phyloP scores from a whole-genome alignment of 2,797 vertebrate species.

The Eurystomus glaucurus region DNA sequence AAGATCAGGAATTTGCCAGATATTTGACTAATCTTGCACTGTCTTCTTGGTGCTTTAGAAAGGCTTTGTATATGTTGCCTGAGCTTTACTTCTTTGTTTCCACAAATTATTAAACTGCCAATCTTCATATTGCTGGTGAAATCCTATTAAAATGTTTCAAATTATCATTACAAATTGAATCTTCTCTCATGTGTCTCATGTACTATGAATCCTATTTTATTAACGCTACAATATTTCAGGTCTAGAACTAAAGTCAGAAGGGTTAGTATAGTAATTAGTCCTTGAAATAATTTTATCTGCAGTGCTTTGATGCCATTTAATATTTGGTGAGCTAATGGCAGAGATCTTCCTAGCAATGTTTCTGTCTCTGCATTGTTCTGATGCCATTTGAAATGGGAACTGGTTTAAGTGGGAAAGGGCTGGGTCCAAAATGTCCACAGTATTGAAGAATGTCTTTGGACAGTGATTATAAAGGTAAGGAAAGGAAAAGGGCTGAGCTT shows the following conservation, averaged over 20 bases:
- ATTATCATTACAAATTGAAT: slow-evolving; percentile 62
- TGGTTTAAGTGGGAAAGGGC: neutral
- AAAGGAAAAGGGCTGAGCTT: neutral
- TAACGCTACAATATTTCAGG: slow-evolving; percentile 17
- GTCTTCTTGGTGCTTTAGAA: neutral
- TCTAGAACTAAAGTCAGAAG: slow-evolving; percentile 60
- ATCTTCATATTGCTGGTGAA: slow-evolving; percentile 49
- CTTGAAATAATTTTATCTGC: slow-evolving; percentile 50
- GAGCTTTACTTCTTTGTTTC: slow-evolving; percentile 6
- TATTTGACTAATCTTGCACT: neutral
- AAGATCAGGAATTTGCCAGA: neutral
- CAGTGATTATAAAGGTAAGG: neutral
- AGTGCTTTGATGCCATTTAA: slow-evolving; percentile 30
- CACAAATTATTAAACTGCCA: slow-evolving; percentile 33
- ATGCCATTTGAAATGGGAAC: neutral
- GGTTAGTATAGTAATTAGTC: slow-evolving; percentile 40
- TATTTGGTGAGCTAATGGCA: neutral
- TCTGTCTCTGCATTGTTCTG: neutral
- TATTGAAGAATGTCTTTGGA: neutral
- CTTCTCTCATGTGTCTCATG: neutral
- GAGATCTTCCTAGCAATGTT: neutral
- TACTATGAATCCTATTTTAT: slow-evolving; percentile 37
- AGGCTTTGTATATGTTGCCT: neutral
- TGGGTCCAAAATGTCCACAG: fast-evolving
- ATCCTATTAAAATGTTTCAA: slow-evolving; percentile 54